Base-by-base conservation (phyloP, 2,797 vertebrate genomes). In the Tarsius wallacei region DNA sequence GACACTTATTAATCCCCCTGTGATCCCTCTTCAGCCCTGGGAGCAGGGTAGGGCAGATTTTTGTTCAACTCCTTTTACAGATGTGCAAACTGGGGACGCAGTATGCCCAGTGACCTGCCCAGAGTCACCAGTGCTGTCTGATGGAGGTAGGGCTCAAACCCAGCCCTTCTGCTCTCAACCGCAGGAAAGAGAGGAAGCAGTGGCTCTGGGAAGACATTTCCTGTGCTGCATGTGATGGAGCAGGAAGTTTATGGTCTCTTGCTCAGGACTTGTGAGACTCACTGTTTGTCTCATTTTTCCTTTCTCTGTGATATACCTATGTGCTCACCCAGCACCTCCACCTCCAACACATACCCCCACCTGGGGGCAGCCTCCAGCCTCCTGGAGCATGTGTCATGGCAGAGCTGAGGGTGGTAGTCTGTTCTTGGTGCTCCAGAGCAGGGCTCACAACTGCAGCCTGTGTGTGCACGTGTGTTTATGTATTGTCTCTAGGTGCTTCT, bases 291-390 rank as follows among this genome's bases (percentile, higher is more conserved):
- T 82, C 5, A 0, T 15, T 24, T 70, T 51, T 55, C 31, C 63
- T 90, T 70, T 85, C 81, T 57, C 21, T 19, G 5, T 95, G 84
- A n/a, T 11, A 13, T 59, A 24, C 14, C 51, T 47, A 0, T 10
- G 1, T 16, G 28, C 73, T 55, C 1, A 0, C 53, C 16, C 21
- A 28, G 63, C 68, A 51, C 42, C 19, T 0, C 19, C 26, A 1
- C 16, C 64, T 86, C n/a, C 36, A 15, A 6, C 5, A 13, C 42
- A 63, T 12, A 42, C 42, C 33, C 15, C 22, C 14, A 49, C 42
- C 57, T 26, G 26, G 53, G 16, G 78, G 66, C 13, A 24, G 28
- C 19, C 31, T 70, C 17, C n/a, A 47, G 80, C 36, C 36, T 85
- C 16, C 47, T 6, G 5, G 81, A 36, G 24, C 49, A 64, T 1